Base-by-base conservation (phyloP, 1,140 invertebrate species). In the Drosophila repleta region DNA sequence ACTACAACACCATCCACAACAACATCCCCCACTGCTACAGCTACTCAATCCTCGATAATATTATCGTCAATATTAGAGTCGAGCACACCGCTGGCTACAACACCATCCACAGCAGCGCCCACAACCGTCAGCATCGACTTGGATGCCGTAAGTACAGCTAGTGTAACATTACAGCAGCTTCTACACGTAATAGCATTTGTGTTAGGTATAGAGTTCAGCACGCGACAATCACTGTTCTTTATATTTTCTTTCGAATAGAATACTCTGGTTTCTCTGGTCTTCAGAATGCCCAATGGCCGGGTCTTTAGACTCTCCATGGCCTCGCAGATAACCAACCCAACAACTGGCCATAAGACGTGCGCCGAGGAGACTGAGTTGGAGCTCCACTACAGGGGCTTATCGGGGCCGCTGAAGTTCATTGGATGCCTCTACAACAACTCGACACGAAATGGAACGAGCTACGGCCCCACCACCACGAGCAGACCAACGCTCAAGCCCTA, bases 341-440 rank as follows among this genome's bases (percentile, higher is more conserved):
- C 21, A 24, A 60, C 15, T 2, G 55, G 69, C 13, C 7, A 13
- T 2, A 46, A 67, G 49, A 67, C 39, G 2, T 72, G 69, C 17
- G 21, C n/a, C 11, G 41, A 18, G 18, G 39, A 20, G 17, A 67
- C 63, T 3, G 26, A 26, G 4, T 2, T 72, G 7, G 15, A 55
- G n/a, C 13, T 72, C 1, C 29, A 4, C 0, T 6, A 51, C 13
- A 35, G 4, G 17, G 69, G 64, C 3, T n/a, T 24, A 46, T 24
- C 39, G 4, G 56, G 8, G 20, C 48, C 48, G 4, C 32, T 58
- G 6, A 17, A 5, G 4, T 58, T 53, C 8, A 53, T 21, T 10
- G 69, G 69, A 6, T 72, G 69, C 8, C 17, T 72, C n/a, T 11
- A 48, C 1, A 32, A 20, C 2, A 72, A 15, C 21, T 20, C 29